Evolutionary conservation across 1,140 invertebrate genomes (phyloP).

Genomic region (Halesus radiatus): DNA sequence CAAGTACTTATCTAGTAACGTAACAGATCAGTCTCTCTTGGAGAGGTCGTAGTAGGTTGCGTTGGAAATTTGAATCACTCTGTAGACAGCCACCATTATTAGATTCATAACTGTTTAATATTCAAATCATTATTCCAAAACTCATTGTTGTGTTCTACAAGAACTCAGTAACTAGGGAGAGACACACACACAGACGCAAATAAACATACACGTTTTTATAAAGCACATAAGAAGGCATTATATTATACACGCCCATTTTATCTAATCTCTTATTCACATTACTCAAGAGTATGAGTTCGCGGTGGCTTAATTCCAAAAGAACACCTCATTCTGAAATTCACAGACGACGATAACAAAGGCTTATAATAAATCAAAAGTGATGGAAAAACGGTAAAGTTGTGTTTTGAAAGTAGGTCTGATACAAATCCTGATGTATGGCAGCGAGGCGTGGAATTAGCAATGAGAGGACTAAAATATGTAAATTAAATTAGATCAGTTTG

Average conservation of each 20-base stretch:
- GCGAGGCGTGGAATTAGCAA: too few relatives aligned
- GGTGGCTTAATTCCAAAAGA: background rate
- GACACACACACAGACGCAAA: constrained; percentile 34
- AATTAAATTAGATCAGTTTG: too few relatives aligned
- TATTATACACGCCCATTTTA: constrained; percentile 9
- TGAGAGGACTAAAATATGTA: too few relatives aligned
- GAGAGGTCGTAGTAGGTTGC: background rate
- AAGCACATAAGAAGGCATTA: too few relatives aligned
- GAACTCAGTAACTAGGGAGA: constrained; percentile 54
- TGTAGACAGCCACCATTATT: constrained; percentile 25
- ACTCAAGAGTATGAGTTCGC: constrained; percentile 3
- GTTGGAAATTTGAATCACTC: background rate
- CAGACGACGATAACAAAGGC: too few relatives aligned
- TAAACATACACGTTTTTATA: too few relatives aligned
- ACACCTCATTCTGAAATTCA: too few relatives aligned
- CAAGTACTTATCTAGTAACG: too few relatives aligned
- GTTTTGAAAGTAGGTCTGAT: background rate
- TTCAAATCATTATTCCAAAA: constrained; percentile 58
- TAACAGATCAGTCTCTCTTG: too few relatives aligned
- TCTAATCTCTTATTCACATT: constrained; percentile 30
- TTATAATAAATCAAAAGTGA: too few relatives aligned
- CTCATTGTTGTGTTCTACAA: constrained; percentile 57
- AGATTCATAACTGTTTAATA: constrained; percentile 50
- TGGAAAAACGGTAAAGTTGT: background rate
- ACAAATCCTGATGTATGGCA: background rate